phyloP scores from a whole-genome alignment of 2,797 vertebrate species.

The Mus minutoides region DNA sequence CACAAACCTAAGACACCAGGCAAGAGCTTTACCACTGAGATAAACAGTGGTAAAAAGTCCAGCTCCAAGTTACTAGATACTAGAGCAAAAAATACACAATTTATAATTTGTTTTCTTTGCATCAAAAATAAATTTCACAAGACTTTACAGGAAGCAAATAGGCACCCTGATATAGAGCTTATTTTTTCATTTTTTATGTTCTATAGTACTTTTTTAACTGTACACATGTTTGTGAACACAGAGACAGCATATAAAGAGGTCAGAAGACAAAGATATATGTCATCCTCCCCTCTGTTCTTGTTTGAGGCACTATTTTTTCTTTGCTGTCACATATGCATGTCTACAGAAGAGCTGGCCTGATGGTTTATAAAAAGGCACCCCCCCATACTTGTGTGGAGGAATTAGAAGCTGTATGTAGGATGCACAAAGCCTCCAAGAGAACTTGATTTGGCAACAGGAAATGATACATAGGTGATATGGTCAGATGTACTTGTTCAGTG shows the following conservation, averaged over 20 bases:
- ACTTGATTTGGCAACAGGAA: not conserved
- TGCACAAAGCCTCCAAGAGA: not conserved
- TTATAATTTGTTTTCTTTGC: not conserved
- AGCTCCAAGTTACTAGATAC: not conserved
- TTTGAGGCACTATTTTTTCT: not conserved
- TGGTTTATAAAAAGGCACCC: not conserved
- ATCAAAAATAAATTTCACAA: conserved; percentile 20
- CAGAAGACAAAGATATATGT: not conserved
- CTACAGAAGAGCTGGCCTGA: not conserved
- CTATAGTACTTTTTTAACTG: not conserved
- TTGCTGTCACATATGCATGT: too few relatives aligned
- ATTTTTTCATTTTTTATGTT: not conserved
- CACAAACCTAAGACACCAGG: not conserved
- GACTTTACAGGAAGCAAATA: not conserved
- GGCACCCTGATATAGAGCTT: not conserved
- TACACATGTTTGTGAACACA: not conserved
- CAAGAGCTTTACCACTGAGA: not conserved
- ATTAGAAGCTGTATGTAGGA: not conserved
- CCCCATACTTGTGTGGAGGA: fast-evolving
- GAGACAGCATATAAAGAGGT: too few relatives aligned
- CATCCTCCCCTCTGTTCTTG: too few relatives aligned
- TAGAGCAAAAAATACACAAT: not conserved
- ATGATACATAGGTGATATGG: not conserved
- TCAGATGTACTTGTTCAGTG: not conserved
- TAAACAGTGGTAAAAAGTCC: not conserved